These are phyloP conservation scores for Pelodytes ibericus DNA, from an alignment of 2,797 vertebrate genomes.

Conservation along the genomic window DNA sequence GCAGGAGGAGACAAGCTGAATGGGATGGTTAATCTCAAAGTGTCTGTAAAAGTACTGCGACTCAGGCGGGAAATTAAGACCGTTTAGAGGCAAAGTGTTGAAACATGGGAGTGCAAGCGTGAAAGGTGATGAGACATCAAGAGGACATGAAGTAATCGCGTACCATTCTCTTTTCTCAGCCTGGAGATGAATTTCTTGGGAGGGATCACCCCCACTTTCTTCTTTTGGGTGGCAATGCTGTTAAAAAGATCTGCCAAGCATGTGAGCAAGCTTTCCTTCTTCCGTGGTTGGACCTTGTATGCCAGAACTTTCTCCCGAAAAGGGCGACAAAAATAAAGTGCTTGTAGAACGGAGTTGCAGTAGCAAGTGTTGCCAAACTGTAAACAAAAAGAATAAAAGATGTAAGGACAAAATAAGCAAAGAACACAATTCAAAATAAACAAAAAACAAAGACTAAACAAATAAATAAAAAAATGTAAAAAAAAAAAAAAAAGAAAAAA, in stretches of 20 bases:
- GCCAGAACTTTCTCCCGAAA: slow-evolving; percentile 92
- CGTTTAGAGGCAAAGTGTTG: background rate
- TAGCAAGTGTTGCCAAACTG: slow-evolving; percentile 96
- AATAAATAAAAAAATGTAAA: background rate
- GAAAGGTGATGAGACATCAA: too few relatives aligned
- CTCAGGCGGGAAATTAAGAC: too few relatives aligned
- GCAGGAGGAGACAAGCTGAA: too few relatives aligned
- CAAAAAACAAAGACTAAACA: background rate
- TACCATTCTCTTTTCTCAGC: slow-evolving; percentile 91
- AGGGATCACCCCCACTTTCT: slow-evolving; percentile 92
- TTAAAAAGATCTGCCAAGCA: slow-evolving; percentile 92
- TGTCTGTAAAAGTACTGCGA: too few relatives aligned
- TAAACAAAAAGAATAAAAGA: slow-evolving; percentile 22
- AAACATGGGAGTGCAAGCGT: background rate
- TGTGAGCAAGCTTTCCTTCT: slow-evolving; percentile 90
- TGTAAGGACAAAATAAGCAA: background rate
- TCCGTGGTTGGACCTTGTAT: slow-evolving; percentile 88
- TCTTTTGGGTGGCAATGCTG: slow-evolving; percentile 93
- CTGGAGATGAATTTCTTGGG: slow-evolving; percentile 93
- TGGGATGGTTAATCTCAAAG: too few relatives aligned
- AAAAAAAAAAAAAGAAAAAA: background rate
- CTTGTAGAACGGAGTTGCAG: slow-evolving; percentile 93
- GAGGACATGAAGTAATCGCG: background rate
- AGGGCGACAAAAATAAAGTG: slow-evolving; percentile 90
- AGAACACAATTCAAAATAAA: background rate